A percentile compares a stretch with the other conserved stretches of the same genome.
phyloP scores from a whole-genome alignment of 2,113 vertebrate species.

The Climacteris rufus region DNA sequence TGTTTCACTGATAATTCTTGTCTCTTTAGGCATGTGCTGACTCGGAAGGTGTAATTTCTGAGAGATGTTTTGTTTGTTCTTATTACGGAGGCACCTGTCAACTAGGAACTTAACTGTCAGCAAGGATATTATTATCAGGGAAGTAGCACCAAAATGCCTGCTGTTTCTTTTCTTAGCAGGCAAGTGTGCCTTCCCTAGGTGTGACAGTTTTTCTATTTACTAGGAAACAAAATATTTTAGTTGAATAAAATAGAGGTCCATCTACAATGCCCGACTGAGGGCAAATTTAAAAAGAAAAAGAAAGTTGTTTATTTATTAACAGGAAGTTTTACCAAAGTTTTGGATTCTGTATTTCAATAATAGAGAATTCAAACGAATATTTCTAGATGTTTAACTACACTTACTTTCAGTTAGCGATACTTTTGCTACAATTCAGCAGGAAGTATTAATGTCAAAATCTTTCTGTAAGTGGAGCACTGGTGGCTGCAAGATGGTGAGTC shows the following conservation, averaged over 20 bases:
- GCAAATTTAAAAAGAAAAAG: background rate
- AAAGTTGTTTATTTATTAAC: background rate
- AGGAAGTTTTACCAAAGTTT: background rate
- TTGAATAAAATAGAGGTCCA: background rate
- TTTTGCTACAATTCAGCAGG: background rate
- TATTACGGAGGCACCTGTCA: background rate
- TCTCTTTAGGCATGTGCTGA: background rate
- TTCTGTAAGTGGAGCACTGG: background rate
- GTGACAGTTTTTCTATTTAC: background rate
- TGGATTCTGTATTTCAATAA: background rate
- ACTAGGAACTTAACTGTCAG: background rate
- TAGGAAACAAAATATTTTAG: background rate
- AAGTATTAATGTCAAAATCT: background rate
- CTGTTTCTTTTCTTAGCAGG: background rate
- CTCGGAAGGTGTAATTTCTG: background rate
- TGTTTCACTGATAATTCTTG: background rate
- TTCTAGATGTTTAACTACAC: background rate
- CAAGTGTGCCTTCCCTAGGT: background rate
- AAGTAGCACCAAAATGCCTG: background rate
- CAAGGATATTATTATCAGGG: background rate
- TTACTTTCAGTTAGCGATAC: background rate
- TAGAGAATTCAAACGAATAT: background rate
- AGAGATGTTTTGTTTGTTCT: background rate
- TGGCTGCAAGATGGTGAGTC: rapidly evolving
- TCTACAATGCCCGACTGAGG: background rate